Conservation (phyloP, 2,113 vertebrate genomes). For the Eupsittula cactorum region DNA sequence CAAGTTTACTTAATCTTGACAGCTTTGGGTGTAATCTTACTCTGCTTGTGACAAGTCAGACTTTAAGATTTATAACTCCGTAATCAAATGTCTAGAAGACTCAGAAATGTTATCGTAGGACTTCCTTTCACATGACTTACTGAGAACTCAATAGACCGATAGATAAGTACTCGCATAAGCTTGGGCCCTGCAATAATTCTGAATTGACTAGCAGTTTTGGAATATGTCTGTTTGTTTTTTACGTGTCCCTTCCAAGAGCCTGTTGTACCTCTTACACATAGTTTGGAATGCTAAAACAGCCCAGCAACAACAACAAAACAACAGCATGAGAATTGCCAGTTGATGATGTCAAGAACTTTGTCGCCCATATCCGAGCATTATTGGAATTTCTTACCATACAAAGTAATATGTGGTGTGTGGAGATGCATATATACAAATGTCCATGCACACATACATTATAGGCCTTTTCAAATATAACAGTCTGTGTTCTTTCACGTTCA, state of each 20-base stretch:
- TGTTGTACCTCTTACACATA: neutral
- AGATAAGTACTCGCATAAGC: conserved; percentile 80
- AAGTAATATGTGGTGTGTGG: conserved; percentile 4
- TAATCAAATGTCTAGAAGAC: conserved; percentile 89
- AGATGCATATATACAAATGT: conserved; percentile 32
- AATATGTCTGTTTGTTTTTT: conserved; percentile 23
- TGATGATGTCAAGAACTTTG: conserved; percentile 48
- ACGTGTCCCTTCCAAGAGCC: neutral
- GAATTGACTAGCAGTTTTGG: conserved; percentile 72
- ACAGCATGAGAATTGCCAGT: conserved; percentile 18
- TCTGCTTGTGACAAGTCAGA: conserved; percentile 85
- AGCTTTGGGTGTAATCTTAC: conserved; percentile 86
- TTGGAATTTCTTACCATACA: conserved; percentile 59
- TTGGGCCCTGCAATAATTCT: conserved; percentile 73
- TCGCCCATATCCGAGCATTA: conserved; percentile 26
- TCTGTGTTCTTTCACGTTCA: conserved; percentile 31
- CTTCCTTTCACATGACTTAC: conserved; percentile 87
- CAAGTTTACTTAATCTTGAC: conserved; percentile 90
- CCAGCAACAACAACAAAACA: conserved; percentile 41
- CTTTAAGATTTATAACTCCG: conserved; percentile 89
- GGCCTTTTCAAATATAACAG: conserved; percentile 41
- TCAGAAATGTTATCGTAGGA: conserved; percentile 84
- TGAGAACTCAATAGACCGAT: conserved; percentile 82
- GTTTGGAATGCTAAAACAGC: neutral
- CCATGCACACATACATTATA: neutral